phyloP scores from a whole-genome alignment of 2,888 invertebrate species.

The Noctua fimbriata region DNA sequence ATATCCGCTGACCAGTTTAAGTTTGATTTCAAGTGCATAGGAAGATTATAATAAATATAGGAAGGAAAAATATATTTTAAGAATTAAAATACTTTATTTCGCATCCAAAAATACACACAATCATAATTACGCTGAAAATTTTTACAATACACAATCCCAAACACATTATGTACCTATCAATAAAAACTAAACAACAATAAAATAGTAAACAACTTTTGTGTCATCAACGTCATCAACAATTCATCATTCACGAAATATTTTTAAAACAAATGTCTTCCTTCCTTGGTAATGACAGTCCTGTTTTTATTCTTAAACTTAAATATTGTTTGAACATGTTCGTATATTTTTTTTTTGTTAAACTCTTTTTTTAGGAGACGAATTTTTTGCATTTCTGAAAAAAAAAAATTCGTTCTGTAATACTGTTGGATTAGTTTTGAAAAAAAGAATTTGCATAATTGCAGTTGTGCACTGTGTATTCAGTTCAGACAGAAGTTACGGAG shows the following conservation, averaged over 20 bases:
- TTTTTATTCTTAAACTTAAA: not conserved
- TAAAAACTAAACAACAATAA: not conserved
- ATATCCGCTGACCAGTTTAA: not conserved
- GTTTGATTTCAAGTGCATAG: not conserved
- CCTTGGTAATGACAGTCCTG: not conserved
- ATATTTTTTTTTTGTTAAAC: not conserved
- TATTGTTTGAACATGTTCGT: not conserved
- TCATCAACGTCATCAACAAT: conserved; percentile 14
- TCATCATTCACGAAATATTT: conserved; percentile 32
- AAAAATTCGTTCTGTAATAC: not conserved
- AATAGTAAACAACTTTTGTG: not conserved
- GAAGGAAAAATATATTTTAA: not conserved
- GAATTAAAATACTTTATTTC: conserved; percentile 35
- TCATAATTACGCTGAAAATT: conserved; percentile 35
- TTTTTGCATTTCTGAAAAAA: conserved; percentile 48
- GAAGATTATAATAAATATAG: too few relatives aligned
- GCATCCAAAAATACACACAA: conserved; percentile 44
- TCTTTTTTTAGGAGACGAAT: conserved; percentile 30
- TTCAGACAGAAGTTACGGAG: not conserved
- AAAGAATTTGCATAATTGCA: not conserved
- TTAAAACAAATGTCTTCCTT: conserved; percentile 14
- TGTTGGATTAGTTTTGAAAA: not conserved
- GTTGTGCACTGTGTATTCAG: not conserved
- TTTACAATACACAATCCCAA: conserved; percentile 2
- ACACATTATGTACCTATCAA: not conserved